phyloP scores from a whole-genome alignment of 2,888 invertebrate species.

The Ceriagrion tenellum region DNA sequence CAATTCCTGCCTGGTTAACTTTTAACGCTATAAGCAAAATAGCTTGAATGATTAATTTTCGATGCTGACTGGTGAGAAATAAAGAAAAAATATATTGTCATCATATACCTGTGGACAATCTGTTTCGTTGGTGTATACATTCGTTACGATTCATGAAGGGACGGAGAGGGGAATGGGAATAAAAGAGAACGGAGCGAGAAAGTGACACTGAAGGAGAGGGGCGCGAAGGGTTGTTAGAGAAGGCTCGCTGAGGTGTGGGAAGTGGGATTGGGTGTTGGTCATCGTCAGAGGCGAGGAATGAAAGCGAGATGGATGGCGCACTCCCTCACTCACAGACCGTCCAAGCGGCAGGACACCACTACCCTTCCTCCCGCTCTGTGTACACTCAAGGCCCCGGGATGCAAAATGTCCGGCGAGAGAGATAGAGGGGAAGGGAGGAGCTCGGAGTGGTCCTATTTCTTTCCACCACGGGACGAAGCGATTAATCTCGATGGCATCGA shows the following conservation, averaged over 20 bases:
- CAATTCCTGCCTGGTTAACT: neutral
- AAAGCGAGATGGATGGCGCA: neutral
- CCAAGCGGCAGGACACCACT: neutral
- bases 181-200: neutral
- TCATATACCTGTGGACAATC: neutral
- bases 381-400: neutral
- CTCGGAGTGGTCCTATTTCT: neutral
- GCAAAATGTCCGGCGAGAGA: neutral
- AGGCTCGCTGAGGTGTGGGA: neutral
- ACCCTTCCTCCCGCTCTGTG: neutral
- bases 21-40: neutral
- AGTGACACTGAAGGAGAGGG: neutral
- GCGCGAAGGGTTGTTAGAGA: neutral
- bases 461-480: neutral
- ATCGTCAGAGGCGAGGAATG: conserved; percentile 1
- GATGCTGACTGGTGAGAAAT: neutral
- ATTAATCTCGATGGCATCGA: neutral
- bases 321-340: neutral
- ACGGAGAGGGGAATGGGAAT: neutral
- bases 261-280: neutral
- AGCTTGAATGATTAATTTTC: neutral
- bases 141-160: neutral
- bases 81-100: neutral
- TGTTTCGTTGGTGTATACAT: neutral
- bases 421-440: neutral